Conservation (phyloP, 2,113 vertebrate genomes). For the Tricholaema leucomelas region DNA sequence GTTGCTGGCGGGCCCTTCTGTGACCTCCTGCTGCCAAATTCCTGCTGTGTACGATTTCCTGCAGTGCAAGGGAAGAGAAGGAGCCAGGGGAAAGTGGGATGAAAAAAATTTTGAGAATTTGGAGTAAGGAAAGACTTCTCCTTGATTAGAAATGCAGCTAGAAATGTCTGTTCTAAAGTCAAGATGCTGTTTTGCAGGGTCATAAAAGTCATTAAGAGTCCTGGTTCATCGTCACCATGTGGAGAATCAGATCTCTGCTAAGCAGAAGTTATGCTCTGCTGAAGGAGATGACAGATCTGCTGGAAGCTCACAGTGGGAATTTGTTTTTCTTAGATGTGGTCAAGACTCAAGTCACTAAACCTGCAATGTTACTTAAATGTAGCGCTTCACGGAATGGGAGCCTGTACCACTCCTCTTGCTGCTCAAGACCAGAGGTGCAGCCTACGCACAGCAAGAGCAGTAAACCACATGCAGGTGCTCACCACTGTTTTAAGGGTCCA, state of each 20-base stretch:
- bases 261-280: background rate
- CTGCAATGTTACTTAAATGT: background rate
- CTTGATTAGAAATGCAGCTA: conserved; percentile 20
- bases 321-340: background rate
- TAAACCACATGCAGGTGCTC: background rate
- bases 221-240: background rate
- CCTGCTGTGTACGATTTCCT: background rate
- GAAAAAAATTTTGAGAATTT: background rate
- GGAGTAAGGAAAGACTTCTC: conserved; percentile 17
- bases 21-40: conserved; percentile 41
- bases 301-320: background rate
- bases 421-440: background rate
- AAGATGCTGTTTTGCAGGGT: background rate
- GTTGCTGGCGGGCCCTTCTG: conserved; percentile 1
- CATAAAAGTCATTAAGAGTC: background rate
- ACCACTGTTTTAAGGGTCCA: background rate
- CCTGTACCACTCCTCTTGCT: background rate
- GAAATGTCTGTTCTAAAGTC: background rate
- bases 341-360: background rate
- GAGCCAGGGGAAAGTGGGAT: background rate
- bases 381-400: background rate
- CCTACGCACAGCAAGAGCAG: background rate
- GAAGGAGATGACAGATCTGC: background rate
- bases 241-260: background rate
- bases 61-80: background rate